A percentile compares a stretch with the other conserved stretches of the same genome.
Evolutionary conservation across 2,797 vertebrate genomes (phyloP).

Genomic region (Premnoplex brunnescens): DNA sequence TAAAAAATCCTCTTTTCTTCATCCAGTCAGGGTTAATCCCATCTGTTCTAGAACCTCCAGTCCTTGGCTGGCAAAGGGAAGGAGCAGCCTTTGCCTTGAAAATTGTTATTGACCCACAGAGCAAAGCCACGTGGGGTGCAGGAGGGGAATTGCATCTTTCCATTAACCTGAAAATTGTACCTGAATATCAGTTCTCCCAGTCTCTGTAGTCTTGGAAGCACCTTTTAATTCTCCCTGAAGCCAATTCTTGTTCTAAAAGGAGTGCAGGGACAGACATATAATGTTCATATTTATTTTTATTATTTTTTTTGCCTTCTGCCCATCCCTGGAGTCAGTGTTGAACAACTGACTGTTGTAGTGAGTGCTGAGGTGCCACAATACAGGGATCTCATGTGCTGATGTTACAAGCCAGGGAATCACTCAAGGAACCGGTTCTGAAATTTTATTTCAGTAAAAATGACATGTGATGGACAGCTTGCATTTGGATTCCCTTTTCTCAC

Average conservation of each 20-base stretch:
- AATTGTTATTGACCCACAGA: not conserved
- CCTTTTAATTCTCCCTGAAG: not conserved
- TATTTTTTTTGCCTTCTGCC: not conserved
- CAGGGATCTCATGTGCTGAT: not conserved
- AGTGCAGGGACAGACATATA: not conserved
- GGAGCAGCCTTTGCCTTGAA: not conserved
- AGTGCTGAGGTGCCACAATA: not conserved
- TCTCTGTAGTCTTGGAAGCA: not conserved
- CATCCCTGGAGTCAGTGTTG: not conserved
- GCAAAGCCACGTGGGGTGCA: not conserved
- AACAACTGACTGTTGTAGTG: not conserved
- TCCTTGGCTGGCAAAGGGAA: not conserved
- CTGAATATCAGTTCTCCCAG: not conserved
- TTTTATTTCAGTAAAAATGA: constrained; percentile 46
- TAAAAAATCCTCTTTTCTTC: not conserved
- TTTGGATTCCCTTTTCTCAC: not conserved
- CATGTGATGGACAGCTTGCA: constrained; percentile 15
- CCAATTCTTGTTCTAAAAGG: not conserved
- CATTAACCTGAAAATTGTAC: not conserved
- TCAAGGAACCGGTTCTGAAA: constrained; percentile 36
- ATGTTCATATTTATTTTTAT: fast-evolving
- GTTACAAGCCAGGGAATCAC: not conserved
- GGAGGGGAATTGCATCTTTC: not conserved
- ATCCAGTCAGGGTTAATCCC: not conserved
- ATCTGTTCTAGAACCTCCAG: not conserved